phyloP scores from a whole-genome alignment of 2,888 invertebrate genomes.

The Lasioglossum pauxillum region DNA sequence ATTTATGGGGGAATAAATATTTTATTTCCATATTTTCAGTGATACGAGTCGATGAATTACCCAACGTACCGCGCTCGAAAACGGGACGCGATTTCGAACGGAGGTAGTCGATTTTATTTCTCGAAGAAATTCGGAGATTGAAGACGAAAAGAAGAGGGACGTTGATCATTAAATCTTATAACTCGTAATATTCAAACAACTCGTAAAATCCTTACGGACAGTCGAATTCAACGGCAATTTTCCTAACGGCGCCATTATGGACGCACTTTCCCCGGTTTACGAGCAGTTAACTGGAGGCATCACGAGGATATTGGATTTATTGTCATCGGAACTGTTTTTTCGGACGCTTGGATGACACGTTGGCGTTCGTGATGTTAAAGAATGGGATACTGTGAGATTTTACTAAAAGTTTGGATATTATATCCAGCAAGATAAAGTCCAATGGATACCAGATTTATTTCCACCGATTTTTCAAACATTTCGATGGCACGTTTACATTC shows the following conservation, averaged over 20 bases:
- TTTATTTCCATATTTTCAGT: constrained; percentile 67
- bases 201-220: constrained; percentile 62
- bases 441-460: not conserved
- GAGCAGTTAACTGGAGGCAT: constrained; percentile 52
- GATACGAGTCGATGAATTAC: constrained; percentile 52
- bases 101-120: constrained; percentile 48
- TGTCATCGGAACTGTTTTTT: constrained; percentile 36
- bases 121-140: constrained; percentile 34
- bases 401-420: not conserved
- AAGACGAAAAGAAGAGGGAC: constrained; percentile 21
- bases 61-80: constrained; percentile 41
- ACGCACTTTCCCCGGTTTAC: constrained; percentile 61
- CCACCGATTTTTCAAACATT: not conserved
- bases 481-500: too few species aligned
- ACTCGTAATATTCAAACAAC: constrained; percentile 68
- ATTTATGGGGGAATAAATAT: constrained; percentile 73
- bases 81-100: constrained; percentile 25
- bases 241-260: constrained; percentile 67
- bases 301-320: constrained; percentile 63
- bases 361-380: not conserved
- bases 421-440: not conserved
- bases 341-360: constrained; percentile 1
- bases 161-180: constrained; percentile 60
- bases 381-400: not conserved
- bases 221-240: constrained; percentile 68